Percentiles rank a stretch among this genome's conserved stretches.
These are phyloP conservation scores for Oscheius myriophilus DNA, from an alignment of 2,888 invertebrate species.

Conservation along the genomic window DNA sequence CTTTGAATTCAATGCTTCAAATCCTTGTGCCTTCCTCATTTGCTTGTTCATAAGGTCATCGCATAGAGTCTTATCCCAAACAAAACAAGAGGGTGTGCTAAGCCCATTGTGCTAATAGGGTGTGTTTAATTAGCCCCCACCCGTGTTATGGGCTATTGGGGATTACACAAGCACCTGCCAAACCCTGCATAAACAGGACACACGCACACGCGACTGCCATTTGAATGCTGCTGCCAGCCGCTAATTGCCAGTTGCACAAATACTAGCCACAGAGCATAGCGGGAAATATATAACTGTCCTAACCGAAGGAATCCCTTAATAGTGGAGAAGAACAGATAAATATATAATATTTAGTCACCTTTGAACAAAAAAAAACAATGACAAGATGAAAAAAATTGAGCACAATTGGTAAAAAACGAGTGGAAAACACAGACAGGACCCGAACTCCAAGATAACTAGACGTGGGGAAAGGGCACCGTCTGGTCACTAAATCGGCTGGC, in stretches of 20 bases:
- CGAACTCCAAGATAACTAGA: not conserved
- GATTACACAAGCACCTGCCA: conserved; percentile 31
- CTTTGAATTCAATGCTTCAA: not conserved
- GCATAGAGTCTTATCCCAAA: too few relatives aligned
- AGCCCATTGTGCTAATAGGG: not conserved
- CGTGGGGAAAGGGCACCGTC: not conserved
- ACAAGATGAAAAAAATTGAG: not conserved
- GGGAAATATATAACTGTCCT: too few relatives aligned
- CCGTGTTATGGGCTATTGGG: conserved; percentile 2
- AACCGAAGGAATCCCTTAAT: not conserved
- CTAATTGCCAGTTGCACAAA: too few relatives aligned
- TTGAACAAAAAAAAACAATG: not conserved
- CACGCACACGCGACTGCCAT: conserved; percentile 13
- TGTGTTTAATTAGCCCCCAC: conserved; percentile 14
- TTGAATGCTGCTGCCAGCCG: too few relatives aligned
- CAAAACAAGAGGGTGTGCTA: too few relatives aligned
- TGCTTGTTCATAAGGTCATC: too few relatives aligned
- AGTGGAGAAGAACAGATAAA: not conserved
- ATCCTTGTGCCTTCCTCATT: not conserved
- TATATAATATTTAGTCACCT: not conserved
- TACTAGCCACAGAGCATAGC: too few relatives aligned
- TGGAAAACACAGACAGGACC: not conserved
- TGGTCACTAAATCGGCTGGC: too few relatives aligned
- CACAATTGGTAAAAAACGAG: not conserved
- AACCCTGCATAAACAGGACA: conserved; percentile 30